Percentiles rank a stretch among this genome's conserved stretches.
Conservation (phyloP, 2,888 invertebrate genomes). For the Drosophila bunnanda region DNA sequence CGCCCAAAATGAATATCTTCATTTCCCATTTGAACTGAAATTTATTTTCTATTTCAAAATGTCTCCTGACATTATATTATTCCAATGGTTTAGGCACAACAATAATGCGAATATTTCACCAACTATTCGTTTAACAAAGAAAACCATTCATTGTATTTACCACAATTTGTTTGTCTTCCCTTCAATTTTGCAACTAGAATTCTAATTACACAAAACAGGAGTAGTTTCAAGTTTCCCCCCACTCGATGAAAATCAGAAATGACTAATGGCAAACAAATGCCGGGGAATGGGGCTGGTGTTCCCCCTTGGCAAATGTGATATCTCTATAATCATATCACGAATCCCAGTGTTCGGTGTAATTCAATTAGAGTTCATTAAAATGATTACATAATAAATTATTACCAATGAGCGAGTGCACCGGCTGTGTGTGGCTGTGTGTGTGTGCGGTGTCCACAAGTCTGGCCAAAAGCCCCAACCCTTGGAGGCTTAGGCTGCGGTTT, state of each 20-base stretch:
- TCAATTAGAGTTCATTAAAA: slow-evolving; percentile 75
- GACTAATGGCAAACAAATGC: slow-evolving; percentile 3
- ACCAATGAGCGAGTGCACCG: slow-evolving; percentile 42
- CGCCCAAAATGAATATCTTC: too few species aligned
- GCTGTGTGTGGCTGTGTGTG: not conserved
- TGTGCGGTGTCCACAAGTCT: too few species aligned
- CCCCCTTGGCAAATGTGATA: slow-evolving; percentile 15
- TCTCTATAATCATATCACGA: slow-evolving; percentile 32
- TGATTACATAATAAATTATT: slow-evolving; percentile 76
- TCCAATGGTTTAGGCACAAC: too few species aligned
- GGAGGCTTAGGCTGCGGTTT: slow-evolving; percentile 2
- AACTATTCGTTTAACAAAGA: not conserved
- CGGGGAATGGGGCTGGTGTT: not conserved
- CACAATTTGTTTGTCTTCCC: not conserved
- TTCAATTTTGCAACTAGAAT: not conserved
- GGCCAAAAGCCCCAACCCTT: not conserved
- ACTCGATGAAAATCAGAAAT: not conserved
- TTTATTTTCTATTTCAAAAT: too few species aligned
- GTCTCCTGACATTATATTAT: too few species aligned
- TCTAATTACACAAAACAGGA: slow-evolving; percentile 10
- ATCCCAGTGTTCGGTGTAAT: slow-evolving; percentile 55
- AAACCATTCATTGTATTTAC: not conserved
- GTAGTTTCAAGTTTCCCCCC: not conserved
- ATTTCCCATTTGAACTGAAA: not conserved
- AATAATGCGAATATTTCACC: too few species aligned